Evolutionary conservation across 2,797 vertebrate species (phyloP), one percentile per base, ranked within the genome.

Genomic region (Crenichthys baileyi): DNA sequence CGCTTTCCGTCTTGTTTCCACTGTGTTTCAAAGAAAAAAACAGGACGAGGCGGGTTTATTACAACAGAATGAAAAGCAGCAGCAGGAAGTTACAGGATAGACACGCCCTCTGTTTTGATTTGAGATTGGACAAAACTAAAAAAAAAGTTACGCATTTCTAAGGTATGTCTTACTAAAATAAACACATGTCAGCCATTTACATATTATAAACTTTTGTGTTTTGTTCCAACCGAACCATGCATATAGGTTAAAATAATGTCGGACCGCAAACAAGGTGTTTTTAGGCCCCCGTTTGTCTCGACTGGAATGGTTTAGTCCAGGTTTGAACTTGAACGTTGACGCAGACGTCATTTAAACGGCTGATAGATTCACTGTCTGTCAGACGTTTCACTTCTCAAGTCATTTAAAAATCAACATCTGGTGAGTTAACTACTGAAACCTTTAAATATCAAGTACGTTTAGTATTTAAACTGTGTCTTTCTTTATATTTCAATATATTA

Each of bases 21-120:
- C 2, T 22, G 29, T 13, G 3, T 41, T 67, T 67, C 0, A 41
- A 67, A 22, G 16, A n/a, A 46, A 16, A 6, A 22, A 16, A 7
- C 9, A 70, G 8, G 44, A 5, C 55, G 3, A 2, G 20, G 2
- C 20, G 13, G 36, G 29, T 68, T 81, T 16, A 8, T 77, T 79
- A 75, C 0, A 48, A 82, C 29, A 1, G 46, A 20, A 24, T 5
- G 3, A 78, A 55, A 0, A 63, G 11, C 16, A 16, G 18, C 70
- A 65, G n/a, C 67, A 39, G n/a, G n/a, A 58, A 70, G 26, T 13
- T 15, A 44, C 81, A 0, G 20, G 0, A 18, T 13, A 0, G 79
- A 46, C 88, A 72, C 88, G 79, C 88, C 79, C 86, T 80, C 65
- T 92, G 87, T 90, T 94, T 88, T 90, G 50, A 86, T 93, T 93